These are phyloP conservation scores for Labrus mixtus DNA, from an alignment of 2,113 vertebrate genomes.

Conservation along the genomic window DNA sequence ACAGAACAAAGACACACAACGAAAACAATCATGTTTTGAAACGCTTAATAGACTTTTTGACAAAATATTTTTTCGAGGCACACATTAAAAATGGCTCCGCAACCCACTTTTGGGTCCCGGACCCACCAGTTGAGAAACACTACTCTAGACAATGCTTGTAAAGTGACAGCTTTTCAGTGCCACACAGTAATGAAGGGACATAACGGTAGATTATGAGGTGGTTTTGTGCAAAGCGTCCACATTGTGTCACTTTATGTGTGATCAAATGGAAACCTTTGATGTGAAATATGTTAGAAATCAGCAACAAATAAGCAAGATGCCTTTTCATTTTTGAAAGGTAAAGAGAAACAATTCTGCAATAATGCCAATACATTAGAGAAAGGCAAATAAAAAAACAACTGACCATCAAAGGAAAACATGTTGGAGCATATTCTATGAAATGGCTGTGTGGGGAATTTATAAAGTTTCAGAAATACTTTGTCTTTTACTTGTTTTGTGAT, in stretches of 20 bases:
- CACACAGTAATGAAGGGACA: conserved; percentile 42
- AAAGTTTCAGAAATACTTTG: conserved; percentile 50
- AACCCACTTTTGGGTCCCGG: no score
- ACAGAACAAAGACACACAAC: no score
- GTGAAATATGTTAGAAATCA: conserved; percentile 61
- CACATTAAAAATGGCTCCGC: no score
- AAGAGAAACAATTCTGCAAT: conserved; percentile 27
- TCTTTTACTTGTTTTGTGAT: conserved; percentile 55
- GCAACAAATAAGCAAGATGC: conserved; percentile 18
- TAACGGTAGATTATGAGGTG: conserved; percentile 12
- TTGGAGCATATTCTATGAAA: conserved; percentile 14
- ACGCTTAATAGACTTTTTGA: no score
- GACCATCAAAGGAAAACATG: conserved; percentile 53
- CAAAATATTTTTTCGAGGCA: no score
- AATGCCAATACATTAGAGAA: conserved; percentile 25
- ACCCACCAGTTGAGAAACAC: no score
- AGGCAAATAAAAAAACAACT: conserved; percentile 8
- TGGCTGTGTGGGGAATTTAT: conserved; percentile 35
- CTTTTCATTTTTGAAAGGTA: conserved; percentile 24
- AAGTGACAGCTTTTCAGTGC: conserved; percentile 22
- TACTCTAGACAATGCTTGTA: conserved; percentile 25
- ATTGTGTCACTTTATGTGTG: conserved; percentile 21
- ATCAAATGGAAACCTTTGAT: conserved; percentile 58
- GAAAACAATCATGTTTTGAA: no score
- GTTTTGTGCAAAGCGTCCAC: no score